Conservation (phyloP, 2,888 invertebrate genomes). For the Cephalotes varians region DNA sequence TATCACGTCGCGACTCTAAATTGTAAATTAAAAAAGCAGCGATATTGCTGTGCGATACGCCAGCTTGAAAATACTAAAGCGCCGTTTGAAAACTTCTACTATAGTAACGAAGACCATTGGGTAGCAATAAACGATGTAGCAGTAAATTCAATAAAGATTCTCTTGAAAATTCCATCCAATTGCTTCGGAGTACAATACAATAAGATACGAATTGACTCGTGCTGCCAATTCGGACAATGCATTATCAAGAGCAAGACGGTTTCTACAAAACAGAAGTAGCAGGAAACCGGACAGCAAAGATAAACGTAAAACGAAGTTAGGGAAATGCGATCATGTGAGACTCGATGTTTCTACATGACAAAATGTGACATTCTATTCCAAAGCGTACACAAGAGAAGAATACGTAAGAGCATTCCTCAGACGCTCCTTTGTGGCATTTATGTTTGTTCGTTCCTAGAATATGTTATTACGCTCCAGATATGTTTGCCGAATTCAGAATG, state of each 20-base stretch:
- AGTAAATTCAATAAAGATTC: slow-evolving; percentile 4
- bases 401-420: not conserved
- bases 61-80: slow-evolving; percentile 54
- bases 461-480: not conserved
- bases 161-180: not conserved
- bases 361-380: not conserved
- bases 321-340: slow-evolving; percentile 25
- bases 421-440: slow-evolving; percentile 17
- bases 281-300: not conserved
- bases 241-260: not conserved
- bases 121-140: not conserved
- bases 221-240: slow-evolving; percentile 23
- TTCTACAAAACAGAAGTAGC: not conserved
- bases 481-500: not conserved
- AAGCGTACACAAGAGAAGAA: slow-evolving; percentile 14
- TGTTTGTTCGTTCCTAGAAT: not conserved
- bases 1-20: slow-evolving; percentile 70
- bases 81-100: not conserved
- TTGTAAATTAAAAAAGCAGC: slow-evolving; percentile 71
- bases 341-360: slow-evolving; percentile 2
- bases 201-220: not conserved
- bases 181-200: not conserved
- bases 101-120: not conserved
- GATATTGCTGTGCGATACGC: slow-evolving; percentile 68
- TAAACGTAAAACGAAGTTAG: not conserved